Percentiles rank a stretch among this genome's conserved stretches.
These are phyloP conservation scores for Isichthys henryi DNA, from an alignment of 2,113 vertebrate genomes.

Conservation along the genomic window DNA sequence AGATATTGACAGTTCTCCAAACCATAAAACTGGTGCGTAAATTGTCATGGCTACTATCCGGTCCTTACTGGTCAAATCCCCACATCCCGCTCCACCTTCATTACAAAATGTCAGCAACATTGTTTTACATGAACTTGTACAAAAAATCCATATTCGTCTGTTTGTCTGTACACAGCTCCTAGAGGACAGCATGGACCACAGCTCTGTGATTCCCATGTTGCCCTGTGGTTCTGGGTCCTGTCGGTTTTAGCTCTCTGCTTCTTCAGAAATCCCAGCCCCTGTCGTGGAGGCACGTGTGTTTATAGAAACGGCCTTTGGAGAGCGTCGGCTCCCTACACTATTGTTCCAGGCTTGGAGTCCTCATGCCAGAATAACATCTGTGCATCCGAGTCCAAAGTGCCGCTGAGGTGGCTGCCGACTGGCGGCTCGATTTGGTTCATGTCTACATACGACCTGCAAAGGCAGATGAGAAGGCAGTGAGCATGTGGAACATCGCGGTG, in stretches of 20 bases:
- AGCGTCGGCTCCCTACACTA: conserved; percentile 66
- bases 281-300: conserved; percentile 64
- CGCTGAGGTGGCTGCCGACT: conserved; percentile 52
- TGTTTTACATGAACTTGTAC: background rate
- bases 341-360: conserved; percentile 88
- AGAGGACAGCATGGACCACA: background rate
- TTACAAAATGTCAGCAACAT: background rate
- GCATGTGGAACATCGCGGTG: background rate
- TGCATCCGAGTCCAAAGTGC: conserved; percentile 59
- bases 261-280: conserved; percentile 34
- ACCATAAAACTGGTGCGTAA: background rate
- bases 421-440: conserved; percentile 59
- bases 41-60: background rate
- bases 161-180: background rate
- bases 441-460: conserved; percentile 69
- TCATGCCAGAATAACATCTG: conserved; percentile 84
- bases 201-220: conserved; percentile 16
- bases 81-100: background rate
- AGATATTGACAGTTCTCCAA: background rate
- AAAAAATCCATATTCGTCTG: background rate
- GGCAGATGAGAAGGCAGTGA: conserved; percentile 28
- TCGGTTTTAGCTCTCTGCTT: conserved; percentile 31
- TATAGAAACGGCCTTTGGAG: conserved; percentile 33
- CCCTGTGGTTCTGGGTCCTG: background rate
- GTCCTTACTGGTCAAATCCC: background rate